Conservation (phyloP, 2,113 vertebrate species). For the Malurus elegans region DNA sequence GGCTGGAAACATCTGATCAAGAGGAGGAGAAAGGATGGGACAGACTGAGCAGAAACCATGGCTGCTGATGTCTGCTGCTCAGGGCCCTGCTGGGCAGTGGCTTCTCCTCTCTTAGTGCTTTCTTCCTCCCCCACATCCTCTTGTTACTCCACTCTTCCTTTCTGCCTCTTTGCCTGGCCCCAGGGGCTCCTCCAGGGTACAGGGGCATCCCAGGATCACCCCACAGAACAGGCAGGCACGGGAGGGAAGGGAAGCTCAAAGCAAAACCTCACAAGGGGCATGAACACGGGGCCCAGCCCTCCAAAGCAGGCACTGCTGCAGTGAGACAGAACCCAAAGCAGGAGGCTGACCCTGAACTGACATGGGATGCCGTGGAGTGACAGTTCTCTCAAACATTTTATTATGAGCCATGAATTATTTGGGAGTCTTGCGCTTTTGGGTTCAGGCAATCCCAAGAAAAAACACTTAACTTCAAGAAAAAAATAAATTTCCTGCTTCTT, state of each 20-base stretch:
- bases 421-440: background rate
- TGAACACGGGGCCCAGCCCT: background rate
- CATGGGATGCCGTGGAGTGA: accelerated
- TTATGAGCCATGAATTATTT: background rate
- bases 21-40: background rate
- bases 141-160: background rate
- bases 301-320: background rate
- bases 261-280: background rate
- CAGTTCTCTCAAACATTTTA: background rate
- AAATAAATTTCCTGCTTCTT: background rate
- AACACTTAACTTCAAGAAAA: background rate
- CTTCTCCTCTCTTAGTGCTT: background rate
- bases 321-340: accelerated
- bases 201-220: background rate
- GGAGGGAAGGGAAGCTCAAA: background rate
- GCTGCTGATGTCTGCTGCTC: background rate
- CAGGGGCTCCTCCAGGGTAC: background rate
- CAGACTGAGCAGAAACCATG: background rate
- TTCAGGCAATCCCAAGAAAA: background rate
- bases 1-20: background rate
- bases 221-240: accelerated
- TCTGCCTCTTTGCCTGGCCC: background rate
- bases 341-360: background rate
- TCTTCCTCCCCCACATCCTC: background rate
- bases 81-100: background rate